phyloP scores from a whole-genome alignment of 2,113 vertebrate species.

The Hemiscyllium ocellatum region DNA sequence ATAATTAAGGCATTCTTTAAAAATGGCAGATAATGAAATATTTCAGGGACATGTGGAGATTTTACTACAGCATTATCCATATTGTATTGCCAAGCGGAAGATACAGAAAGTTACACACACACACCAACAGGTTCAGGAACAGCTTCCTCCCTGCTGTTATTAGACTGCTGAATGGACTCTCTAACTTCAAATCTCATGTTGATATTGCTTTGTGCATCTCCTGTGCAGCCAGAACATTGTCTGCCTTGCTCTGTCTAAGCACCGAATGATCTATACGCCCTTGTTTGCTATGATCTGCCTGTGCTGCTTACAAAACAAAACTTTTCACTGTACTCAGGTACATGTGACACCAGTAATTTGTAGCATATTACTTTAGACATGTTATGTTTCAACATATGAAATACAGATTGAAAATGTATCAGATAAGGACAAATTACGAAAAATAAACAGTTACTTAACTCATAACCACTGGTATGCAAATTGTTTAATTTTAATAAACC shows the following conservation, averaged over 20 bases:
- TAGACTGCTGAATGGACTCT: too few relatives aligned
- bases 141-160: too few relatives aligned
- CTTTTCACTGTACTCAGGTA: too few relatives aligned
- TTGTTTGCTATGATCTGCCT: too few relatives aligned
- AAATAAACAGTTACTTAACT: not conserved
- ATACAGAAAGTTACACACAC: too few relatives aligned
- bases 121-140: too few relatives aligned
- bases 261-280: too few relatives aligned
- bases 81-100: not conserved
- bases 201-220: too few relatives aligned
- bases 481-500: not conserved
- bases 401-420: not conserved
- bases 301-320: too few relatives aligned
- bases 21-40: not conserved
- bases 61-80: not conserved
- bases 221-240: too few relatives aligned
- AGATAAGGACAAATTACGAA: not conserved
- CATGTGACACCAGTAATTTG: not conserved
- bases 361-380: not conserved
- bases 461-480: not conserved
- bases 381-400: not conserved
- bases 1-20: not conserved
- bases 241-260: too few relatives aligned
- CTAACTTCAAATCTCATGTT: too few relatives aligned
- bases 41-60: not conserved